Conservation (phyloP, 2,888 invertebrate genomes). For the Adelphocoris suturalis region DNA sequence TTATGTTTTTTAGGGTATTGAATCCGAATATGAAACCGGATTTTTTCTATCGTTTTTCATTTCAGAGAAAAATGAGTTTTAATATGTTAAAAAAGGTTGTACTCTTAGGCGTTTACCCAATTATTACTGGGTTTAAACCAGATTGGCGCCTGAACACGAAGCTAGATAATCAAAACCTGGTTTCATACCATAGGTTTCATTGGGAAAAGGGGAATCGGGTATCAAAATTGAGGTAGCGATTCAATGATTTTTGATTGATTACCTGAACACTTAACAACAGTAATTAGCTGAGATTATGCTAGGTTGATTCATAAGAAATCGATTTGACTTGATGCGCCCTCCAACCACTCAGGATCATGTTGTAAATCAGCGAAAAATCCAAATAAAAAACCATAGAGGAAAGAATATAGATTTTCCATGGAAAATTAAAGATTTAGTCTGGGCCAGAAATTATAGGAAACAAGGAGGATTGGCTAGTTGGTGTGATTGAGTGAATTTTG, state of each 20-base stretch:
- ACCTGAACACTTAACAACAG: neutral
- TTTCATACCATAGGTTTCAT: no score
- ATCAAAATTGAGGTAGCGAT: neutral
- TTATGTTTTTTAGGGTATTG: no score
- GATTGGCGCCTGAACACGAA: no score
- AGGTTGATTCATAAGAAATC: neutral
- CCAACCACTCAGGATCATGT: conserved; percentile 24
- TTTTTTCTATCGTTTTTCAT: no score
- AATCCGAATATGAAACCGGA: no score
- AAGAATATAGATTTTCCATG: neutral
- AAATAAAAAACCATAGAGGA: neutral
- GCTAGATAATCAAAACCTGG: no score
- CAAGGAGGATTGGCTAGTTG: conserved; percentile 6
- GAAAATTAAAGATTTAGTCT: neutral
- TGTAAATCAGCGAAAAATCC: neutral
- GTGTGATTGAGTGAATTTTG: neutral
- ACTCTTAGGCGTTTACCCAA: no score
- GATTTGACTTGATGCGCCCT: conserved; percentile 8
- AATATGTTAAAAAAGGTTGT: no score
- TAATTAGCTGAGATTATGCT: neutral
- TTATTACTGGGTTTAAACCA: no score
- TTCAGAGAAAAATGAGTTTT: no score
- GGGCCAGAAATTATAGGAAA: conserved; percentile 25
- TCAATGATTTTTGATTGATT: neutral
- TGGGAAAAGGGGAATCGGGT: no score